phyloP scores from a whole-genome alignment of 1,140 invertebrate genomes.

The Hycleus phaleratus region DNA sequence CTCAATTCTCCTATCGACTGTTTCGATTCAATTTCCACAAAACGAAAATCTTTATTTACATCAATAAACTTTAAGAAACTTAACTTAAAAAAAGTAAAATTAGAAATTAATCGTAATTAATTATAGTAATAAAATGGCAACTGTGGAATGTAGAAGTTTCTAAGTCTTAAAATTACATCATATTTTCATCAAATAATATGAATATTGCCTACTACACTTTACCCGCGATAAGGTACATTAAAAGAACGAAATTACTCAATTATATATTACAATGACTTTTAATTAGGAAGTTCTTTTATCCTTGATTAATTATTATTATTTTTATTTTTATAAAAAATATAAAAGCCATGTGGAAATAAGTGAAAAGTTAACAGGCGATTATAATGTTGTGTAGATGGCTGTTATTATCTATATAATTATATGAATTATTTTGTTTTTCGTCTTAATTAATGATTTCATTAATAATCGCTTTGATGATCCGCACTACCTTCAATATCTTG shows the following conservation, averaged over 20 bases:
- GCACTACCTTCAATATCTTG: slow-evolving; percentile 68
- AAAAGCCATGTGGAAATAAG: slow-evolving; percentile 21
- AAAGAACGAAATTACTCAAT: slow-evolving; percentile 14
- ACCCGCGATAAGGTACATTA: slow-evolving; percentile 17
- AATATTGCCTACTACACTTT: slow-evolving; percentile 32
- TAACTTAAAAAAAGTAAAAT: slow-evolving; percentile 1
- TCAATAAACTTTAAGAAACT: slow-evolving; percentile 24
- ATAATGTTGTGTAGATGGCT: slow-evolving; percentile 10
- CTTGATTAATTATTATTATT: not conserved
- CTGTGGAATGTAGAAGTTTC: slow-evolving; percentile 20
- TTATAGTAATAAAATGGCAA: slow-evolving; percentile 13
- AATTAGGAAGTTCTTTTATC: slow-evolving; percentile 11
- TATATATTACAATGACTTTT: slow-evolving; percentile 12
- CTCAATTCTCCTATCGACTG: too few species aligned
- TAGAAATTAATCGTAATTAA: not conserved
- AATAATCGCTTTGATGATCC: slow-evolving; percentile 70
- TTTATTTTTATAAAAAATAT: slow-evolving; percentile 19
- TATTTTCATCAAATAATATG: not conserved
- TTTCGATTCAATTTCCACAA: not conserved
- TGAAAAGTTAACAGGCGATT: slow-evolving; percentile 24
- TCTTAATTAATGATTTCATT: slow-evolving; percentile 33
- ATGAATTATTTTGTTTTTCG: not conserved
- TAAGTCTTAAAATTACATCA: slow-evolving; percentile 5
- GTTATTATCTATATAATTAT: not conserved
- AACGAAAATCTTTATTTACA: slow-evolving; percentile 15